Evolutionary conservation across 2,888 invertebrate species (phyloP), one percentile per base, ranked within the genome.

Genomic region (Brachyptera risi): DNA sequence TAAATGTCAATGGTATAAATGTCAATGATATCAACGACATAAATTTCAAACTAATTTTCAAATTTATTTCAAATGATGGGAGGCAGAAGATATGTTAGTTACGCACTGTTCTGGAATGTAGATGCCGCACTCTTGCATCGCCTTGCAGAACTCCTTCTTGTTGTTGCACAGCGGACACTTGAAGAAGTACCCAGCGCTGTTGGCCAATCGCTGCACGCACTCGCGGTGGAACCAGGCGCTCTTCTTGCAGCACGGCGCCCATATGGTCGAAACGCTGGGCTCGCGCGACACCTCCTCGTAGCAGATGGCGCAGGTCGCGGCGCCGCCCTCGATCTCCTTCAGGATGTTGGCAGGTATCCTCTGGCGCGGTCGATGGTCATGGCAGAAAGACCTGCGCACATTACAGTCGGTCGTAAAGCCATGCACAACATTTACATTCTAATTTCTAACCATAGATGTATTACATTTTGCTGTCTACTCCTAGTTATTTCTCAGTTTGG

Each of bases 101-200:
- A 76, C 80, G 79, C 71, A 90, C 90, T 87, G 82, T 68, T 90
- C 85, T 0, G 92, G 92, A 44, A 93, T 83, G 63, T 84, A 90
- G 64, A 92, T 87, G 1, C 93, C 92, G 71, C 80, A 82, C 0
- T 76, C 72, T 17, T 84, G 71, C 71, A 86, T 84, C 0, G 83
- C 81, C 0, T 77, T 69, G 60, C 83, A 79, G 74, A 90, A 91
- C 1, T 73, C 71, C 0, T 82, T 78, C 54, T 81, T 82, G 70
- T 90, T 84, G 68, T 91, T 92, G 69, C 89, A 93, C 0, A 90
- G 74, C 0, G 93, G 92, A 71, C 93, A 93, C 69, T 90, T 92
- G 66, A 92, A 83, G 71, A 88, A 91, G 68, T 92, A 88, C 0
- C 92, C 93, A 0, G 91, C 85, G 67, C 82, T 86, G 4, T 83